phyloP scores from a whole-genome alignment of 2,797 vertebrate species.

The Harpagifer antarcticus region DNA sequence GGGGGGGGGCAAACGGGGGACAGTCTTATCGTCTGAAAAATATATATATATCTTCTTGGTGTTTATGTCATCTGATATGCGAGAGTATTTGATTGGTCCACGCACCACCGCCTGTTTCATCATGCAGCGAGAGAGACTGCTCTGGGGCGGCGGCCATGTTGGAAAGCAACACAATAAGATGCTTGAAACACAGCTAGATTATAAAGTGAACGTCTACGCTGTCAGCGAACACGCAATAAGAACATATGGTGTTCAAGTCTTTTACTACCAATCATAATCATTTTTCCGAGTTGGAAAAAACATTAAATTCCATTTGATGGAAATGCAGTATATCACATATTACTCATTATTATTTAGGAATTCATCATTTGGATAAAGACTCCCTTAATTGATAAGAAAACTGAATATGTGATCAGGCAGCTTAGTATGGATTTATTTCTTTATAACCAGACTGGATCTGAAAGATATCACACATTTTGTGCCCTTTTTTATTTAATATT shows the following conservation, averaged over 20 bases:
- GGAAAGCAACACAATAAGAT: conserved; percentile 36
- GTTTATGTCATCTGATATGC: conserved; percentile 66
- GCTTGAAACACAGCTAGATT: conserved; percentile 21
- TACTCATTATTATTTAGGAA: conserved; percentile 23
- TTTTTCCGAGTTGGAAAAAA: conserved; percentile 29
- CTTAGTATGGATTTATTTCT: conserved; percentile 38
- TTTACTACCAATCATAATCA: conserved; percentile 17
- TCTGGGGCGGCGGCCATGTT: conserved; percentile 62
- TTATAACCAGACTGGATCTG: conserved; percentile 26
- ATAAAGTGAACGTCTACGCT: not conserved
- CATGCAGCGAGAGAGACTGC: conserved; percentile 26
- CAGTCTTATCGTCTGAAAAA: conserved; percentile 10
- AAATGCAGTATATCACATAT: conserved; percentile 39
- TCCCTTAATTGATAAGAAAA: conserved; percentile 16
- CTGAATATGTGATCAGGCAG: conserved; percentile 43
- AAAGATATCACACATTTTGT: not conserved
- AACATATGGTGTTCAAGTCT: conserved; percentile 15
- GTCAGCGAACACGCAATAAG: conserved; percentile 19
- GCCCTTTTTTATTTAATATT: not conserved
- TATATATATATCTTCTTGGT: conserved; percentile 23
- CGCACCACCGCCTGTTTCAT: conserved; percentile 48
- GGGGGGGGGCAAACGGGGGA: conserved; percentile 37
- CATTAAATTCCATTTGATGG: conserved; percentile 43
- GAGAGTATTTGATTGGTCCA: conserved; percentile 63
- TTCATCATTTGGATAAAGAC: conserved; percentile 32